Conservation (phyloP, 2,113 vertebrate genomes). For the Indicator maculatus region DNA sequence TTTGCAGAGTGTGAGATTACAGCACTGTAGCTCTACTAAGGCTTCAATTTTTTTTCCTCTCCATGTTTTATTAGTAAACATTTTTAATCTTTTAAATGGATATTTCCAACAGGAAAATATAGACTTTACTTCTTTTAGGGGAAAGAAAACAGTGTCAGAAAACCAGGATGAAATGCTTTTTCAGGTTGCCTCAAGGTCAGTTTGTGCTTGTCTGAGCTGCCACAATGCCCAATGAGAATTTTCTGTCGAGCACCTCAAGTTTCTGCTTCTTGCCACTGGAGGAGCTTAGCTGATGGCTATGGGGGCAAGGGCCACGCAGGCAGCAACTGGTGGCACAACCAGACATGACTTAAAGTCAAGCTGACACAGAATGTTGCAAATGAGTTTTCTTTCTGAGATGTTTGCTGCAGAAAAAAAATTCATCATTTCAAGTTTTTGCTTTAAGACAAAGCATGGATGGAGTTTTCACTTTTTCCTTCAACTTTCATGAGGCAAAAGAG, state of each 20-base stretch:
- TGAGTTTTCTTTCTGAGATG: neutral
- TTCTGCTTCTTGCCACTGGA: neutral
- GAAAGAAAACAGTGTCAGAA: neutral
- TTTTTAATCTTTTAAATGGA: neutral
- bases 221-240: neutral
- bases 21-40: neutral
- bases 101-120: neutral
- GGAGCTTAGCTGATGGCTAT: fast-evolving
- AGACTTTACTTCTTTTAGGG: neutral
- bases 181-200: neutral
- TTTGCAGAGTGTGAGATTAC: neutral
- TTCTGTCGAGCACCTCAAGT: neutral
- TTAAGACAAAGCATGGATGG: neutral
- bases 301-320: neutral
- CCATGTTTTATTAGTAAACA: neutral
- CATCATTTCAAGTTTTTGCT: neutral
- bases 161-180: neutral
- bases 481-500: neutral
- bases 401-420: neutral
- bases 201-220: neutral
- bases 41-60: neutral
- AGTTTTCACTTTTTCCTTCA: neutral
- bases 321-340: neutral
- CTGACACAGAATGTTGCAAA: neutral
- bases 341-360: neutral